phyloP scores from a whole-genome alignment of 2,113 vertebrate species.

The Ondatra zibethicus region DNA sequence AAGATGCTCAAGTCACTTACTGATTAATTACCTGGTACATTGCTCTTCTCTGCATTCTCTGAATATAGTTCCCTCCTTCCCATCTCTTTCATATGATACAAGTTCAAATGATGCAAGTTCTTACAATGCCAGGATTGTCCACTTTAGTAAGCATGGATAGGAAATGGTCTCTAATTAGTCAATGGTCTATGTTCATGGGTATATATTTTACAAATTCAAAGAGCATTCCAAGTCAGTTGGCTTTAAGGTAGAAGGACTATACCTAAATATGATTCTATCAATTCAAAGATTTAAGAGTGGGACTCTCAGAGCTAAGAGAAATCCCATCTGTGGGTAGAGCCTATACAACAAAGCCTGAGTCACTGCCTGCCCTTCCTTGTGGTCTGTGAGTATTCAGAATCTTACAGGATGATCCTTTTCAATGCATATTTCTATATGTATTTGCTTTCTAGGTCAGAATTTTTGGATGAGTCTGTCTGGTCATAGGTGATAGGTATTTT shows the following conservation, averaged over 20 bases:
- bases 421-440: fast-evolving
- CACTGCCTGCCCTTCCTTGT: fast-evolving
- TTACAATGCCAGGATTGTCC: neutral
- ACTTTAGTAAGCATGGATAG: fast-evolving
- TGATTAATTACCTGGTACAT: neutral
- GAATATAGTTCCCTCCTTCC: neutral
- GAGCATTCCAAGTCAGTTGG: neutral
- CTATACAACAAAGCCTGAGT: fast-evolving
- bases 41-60: neutral
- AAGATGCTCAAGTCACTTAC: neutral
- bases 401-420: fast-evolving
- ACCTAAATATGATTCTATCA: neutral
- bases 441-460: neutral
- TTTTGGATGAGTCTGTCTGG: neutral
- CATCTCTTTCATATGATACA: too few species aligned
- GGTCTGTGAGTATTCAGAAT: too few species aligned
- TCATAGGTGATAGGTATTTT: neutral
- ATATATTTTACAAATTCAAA: neutral
- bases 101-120: too few species aligned
- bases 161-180: neutral
- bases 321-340: neutral
- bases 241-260: neutral
- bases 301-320: neutral
- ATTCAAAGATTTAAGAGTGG: neutral
- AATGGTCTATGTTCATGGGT: neutral